These are phyloP conservation scores for Athene noctua DNA, from an alignment of 2,113 vertebrate species.

Conservation along the genomic window DNA sequence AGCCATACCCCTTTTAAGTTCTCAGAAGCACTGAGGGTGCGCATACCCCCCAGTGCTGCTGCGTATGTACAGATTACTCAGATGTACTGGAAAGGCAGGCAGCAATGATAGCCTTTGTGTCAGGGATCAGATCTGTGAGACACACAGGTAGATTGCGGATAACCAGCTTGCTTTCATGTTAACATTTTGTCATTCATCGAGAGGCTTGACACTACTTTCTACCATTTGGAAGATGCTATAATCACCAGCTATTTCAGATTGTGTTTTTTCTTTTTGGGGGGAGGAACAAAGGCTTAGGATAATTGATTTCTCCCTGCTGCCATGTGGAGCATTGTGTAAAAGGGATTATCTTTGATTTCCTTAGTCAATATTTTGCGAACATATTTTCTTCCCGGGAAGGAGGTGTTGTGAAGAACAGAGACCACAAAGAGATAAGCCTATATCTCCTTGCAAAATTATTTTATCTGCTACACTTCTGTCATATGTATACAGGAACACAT, in stretches of 20 bases:
- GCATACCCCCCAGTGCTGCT: accelerated
- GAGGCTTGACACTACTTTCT: neutral
- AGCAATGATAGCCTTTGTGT: neutral
- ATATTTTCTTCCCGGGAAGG: neutral
- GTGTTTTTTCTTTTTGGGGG: neutral
- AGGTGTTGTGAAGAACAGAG: neutral
- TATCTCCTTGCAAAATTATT: neutral
- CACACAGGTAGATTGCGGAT: neutral
- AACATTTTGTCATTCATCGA: neutral
- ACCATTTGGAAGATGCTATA: neutral
- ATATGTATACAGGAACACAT: neutral
- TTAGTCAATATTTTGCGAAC: neutral
- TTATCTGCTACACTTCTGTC: neutral
- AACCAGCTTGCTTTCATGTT: neutral
- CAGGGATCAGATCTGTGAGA: neutral
- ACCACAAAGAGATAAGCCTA: neutral
- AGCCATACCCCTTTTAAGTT: neutral
- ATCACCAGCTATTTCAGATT: neutral
- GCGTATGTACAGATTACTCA: neutral
- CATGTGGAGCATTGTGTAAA: neutral
- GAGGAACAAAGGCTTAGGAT: neutral
- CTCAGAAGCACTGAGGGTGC: neutral
- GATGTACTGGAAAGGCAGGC: neutral
- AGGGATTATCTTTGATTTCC: neutral
- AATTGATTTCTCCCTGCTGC: neutral